phyloP scores from a whole-genome alignment of 2,888 invertebrate species.

The Spatulosminthurus flaviceps region DNA sequence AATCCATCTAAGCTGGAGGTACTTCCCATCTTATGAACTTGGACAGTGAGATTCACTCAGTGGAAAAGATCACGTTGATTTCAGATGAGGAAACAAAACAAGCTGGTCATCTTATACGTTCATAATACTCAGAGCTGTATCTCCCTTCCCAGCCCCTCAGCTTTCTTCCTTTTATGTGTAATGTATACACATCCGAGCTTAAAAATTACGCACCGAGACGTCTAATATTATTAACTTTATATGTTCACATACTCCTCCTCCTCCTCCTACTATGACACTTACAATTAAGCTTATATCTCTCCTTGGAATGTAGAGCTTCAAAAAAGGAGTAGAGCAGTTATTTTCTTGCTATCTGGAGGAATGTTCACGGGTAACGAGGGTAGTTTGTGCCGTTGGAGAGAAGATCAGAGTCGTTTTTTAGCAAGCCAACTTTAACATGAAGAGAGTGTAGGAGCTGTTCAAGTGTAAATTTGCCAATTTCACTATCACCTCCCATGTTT shows the following conservation, averaged over 20 bases:
- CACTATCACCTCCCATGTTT: background rate
- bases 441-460: conserved; percentile 5
- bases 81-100: conserved; percentile 5
- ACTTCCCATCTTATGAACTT: conserved; percentile 1
- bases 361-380: conserved; percentile 5
- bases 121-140: background rate
- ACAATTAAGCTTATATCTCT: background rate
- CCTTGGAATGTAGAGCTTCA: no score
- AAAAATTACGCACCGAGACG: conserved; percentile 10
- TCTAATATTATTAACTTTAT: background rate
- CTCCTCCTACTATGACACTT: background rate
- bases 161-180: background rate
- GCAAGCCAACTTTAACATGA: background rate
- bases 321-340: no score
- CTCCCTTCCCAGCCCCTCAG: background rate
- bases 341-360: no score
- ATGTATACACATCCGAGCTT: background rate
- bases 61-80: conserved; percentile 23
- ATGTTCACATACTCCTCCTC: background rate
- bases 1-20: background rate
- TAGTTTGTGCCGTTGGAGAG: background rate
- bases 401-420: background rate
- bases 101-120: background rate
- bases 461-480: conserved; percentile 28
- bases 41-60: background rate